Evolutionary conservation across 2,113 vertebrate species (phyloP).

Genomic region (Cebus imitator): DNA sequence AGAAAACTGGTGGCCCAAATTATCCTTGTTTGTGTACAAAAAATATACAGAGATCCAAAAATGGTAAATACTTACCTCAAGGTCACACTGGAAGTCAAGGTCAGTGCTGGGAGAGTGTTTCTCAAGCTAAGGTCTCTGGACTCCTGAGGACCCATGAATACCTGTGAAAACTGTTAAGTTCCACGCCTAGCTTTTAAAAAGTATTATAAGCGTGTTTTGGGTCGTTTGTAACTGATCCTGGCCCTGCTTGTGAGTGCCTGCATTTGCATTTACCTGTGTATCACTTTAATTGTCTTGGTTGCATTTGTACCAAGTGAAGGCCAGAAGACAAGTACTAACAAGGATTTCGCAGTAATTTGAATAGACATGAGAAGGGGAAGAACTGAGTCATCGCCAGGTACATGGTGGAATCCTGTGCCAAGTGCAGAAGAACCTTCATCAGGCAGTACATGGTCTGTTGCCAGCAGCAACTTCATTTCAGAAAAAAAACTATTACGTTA

Average conservation of each 20-base stretch:
- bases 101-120: not conserved
- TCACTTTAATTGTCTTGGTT: not conserved
- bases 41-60: not conserved
- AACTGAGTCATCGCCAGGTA: constrained; percentile 5
- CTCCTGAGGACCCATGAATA: not conserved
- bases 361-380: not conserved
- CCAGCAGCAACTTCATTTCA: not conserved
- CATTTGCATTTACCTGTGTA: not conserved
- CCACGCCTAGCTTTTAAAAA: not conserved
- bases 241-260: not conserved
- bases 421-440: not conserved
- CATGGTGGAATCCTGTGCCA: not conserved
- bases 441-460: not conserved
- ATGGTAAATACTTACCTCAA: not conserved
- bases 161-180: not conserved
- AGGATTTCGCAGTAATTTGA: not conserved
- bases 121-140: not conserved
- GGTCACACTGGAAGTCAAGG: not conserved
- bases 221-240: not conserved
- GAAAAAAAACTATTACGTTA: not conserved
- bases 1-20: not conserved
- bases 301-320: not conserved
- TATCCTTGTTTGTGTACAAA: not conserved
- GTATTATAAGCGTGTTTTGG: not conserved
- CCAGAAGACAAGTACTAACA: not conserved